Conservation (phyloP, 1,140 invertebrate species). For the Copidosoma floridanum region DNA sequence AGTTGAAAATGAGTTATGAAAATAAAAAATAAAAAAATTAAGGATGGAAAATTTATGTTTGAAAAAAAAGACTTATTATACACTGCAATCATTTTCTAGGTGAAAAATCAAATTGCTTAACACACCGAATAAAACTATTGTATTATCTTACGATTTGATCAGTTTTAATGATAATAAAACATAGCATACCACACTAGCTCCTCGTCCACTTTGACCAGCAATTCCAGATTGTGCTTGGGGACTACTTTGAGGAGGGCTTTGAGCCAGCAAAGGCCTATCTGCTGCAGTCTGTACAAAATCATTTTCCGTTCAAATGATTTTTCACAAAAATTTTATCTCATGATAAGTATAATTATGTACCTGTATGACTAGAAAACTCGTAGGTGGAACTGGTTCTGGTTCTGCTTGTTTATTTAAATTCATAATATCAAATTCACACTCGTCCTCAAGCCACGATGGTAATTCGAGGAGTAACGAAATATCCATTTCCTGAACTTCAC, state of each 20-base stretch:
- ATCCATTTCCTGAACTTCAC: constrained; percentile 97
- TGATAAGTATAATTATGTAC: constrained; percentile 49
- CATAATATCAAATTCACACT: constrained; percentile 93
- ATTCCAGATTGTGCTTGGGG: constrained; percentile 64
- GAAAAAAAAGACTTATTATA: constrained; percentile 12
- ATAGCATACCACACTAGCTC: constrained; percentile 80
- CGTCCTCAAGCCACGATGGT: constrained; percentile 89
- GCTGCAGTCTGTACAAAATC: constrained; percentile 60
- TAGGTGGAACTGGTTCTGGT: constrained; percentile 66
- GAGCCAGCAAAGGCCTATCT: constrained; percentile 64
- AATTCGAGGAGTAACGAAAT: constrained; percentile 85
- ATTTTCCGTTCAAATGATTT: too few species aligned
- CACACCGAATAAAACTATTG: constrained; percentile 17
- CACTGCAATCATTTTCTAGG: constrained; percentile 22
- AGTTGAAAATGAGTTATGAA: constrained; percentile 3
- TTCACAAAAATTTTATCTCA: not conserved
- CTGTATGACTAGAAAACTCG: constrained; percentile 90
- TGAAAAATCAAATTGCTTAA: constrained; percentile 21
- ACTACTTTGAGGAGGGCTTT: constrained; percentile 58
- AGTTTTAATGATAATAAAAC: constrained; percentile 10
- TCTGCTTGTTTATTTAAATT: constrained; percentile 77
- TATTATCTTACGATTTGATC: constrained; percentile 13
- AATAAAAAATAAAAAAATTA: constrained; percentile 12
- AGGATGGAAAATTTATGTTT: constrained; percentile 16
- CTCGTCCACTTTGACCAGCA: constrained; percentile 81